phyloP scores from a whole-genome alignment of 2,797 vertebrate species.

The Toxotes lorentzi region DNA sequence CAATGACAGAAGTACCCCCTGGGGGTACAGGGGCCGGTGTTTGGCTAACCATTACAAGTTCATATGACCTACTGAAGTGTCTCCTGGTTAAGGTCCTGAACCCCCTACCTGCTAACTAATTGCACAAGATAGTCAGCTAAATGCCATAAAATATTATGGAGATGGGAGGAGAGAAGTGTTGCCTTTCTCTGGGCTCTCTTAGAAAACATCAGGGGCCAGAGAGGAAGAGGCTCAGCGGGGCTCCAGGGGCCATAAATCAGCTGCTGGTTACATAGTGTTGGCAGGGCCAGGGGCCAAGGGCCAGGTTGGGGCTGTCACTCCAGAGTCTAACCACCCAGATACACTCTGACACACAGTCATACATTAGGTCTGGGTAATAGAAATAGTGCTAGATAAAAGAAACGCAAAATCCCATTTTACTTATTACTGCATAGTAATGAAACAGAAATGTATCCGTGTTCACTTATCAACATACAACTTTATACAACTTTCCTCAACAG shows the following conservation, averaged over 20 bases:
- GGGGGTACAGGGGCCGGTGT: background rate
- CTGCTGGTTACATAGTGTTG: conserved; percentile 84
- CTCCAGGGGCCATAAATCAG: conserved; percentile 91
- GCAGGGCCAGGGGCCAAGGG: conserved; percentile 75
- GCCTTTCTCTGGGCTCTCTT: conserved; percentile 84
- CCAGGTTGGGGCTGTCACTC: conserved; percentile 77
- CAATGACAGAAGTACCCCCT: background rate
- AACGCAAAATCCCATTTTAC: background rate
- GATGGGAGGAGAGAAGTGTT: conserved; percentile 54
- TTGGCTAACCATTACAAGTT: background rate
- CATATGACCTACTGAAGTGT: background rate
- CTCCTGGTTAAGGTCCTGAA: conserved; percentile 16
- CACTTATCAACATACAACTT: background rate
- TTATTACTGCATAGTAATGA: background rate
- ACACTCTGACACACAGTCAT: conserved; percentile 41
- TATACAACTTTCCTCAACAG: background rate
- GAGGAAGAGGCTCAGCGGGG: conserved; percentile 88
- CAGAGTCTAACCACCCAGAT: conserved; percentile 68
- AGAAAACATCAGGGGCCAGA: conserved; percentile 90
- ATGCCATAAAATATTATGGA: conserved; percentile 40
- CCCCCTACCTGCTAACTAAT: conserved; percentile 25
- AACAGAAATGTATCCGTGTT: background rate
- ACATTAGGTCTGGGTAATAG: conserved; percentile 15
- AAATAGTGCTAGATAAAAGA: background rate
- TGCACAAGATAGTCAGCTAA: conserved; percentile 33